Conservation (phyloP, 2,113 vertebrate genomes). For the Psettodes erumei region DNA sequence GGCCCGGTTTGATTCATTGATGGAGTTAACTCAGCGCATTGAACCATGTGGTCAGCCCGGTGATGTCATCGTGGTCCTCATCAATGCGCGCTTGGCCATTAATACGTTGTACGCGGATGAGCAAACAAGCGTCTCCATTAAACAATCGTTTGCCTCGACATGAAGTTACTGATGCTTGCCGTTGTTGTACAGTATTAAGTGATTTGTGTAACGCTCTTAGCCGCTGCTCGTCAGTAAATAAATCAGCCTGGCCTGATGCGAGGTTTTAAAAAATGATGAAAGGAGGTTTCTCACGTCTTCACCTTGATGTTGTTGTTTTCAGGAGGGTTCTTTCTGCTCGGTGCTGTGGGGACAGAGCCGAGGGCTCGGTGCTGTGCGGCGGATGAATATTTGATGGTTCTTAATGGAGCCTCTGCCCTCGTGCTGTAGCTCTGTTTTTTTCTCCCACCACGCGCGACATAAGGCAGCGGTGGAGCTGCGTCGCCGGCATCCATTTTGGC, state of each 20-base stretch:
- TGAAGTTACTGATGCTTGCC: not conserved
- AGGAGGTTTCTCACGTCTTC: not conserved
- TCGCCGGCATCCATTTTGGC: slow-evolving; percentile 52
- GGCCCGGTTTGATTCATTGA: slow-evolving; percentile 67
- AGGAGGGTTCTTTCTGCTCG: slow-evolving; percentile 44
- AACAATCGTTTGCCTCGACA: not conserved
- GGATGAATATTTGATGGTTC: slow-evolving; percentile 82
- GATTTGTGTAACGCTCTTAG: slow-evolving; percentile 19
- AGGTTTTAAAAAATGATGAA: slow-evolving; percentile 45
- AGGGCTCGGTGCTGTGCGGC: slow-evolving; percentile 61
- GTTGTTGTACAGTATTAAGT: not conserved
- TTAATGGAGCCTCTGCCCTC: slow-evolving; percentile 69
- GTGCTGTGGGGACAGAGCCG: slow-evolving; percentile 38
- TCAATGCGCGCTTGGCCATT: slow-evolving; percentile 39
- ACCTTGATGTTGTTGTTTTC: slow-evolving; percentile 54
- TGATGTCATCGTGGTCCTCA: slow-evolving; percentile 75
- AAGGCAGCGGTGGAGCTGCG: slow-evolving; percentile 32
- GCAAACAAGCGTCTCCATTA: slow-evolving; percentile 27
- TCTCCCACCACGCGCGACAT: slow-evolving; percentile 36
- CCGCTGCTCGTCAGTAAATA: slow-evolving; percentile 40
- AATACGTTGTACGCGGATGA: slow-evolving; percentile 22
- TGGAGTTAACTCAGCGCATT: slow-evolving; percentile 68
- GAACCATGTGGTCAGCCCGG: slow-evolving; percentile 55
- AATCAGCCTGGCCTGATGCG: slow-evolving; percentile 22
- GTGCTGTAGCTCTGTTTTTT: slow-evolving; percentile 40